Evolutionary conservation across 2,113 vertebrate genomes (phyloP).

Genomic region (Hystrix brachyura): DNA sequence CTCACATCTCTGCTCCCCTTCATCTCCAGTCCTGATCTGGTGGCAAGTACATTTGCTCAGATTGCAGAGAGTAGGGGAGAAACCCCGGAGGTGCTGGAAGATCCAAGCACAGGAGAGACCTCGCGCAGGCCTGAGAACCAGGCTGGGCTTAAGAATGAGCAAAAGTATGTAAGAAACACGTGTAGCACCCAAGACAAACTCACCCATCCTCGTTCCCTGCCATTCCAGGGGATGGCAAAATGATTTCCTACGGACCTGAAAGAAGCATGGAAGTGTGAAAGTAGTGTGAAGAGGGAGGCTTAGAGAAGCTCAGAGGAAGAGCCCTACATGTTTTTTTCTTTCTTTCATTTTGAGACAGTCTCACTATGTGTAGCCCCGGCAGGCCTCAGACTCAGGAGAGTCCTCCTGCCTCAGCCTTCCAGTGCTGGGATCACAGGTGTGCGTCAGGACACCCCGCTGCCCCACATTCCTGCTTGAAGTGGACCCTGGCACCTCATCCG

Average conservation of each 20-base stretch:
- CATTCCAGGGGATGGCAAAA: not conserved
- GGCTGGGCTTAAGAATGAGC: not conserved
- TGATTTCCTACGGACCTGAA: not conserved
- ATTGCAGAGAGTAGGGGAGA: not conserved
- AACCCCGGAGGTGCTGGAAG: not conserved
- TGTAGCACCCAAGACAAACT: not conserved
- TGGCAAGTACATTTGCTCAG: not conserved
- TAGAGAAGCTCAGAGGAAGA: not conserved
- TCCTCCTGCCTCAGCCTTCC: not conserved
- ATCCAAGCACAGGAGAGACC: not conserved
- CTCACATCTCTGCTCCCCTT: not conserved
- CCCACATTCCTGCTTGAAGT: not conserved
- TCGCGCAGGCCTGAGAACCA: not conserved
- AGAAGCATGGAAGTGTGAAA: not conserved
- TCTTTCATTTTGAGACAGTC: not conserved
- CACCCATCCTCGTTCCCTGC: not conserved
- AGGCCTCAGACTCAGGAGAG: not conserved
- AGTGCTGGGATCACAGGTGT: not conserved
- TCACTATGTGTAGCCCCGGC: not conserved
- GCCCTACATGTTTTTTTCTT: not conserved
- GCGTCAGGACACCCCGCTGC: not conserved
- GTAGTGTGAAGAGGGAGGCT: not conserved
- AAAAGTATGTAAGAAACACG: not conserved
- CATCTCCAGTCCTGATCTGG: not conserved
- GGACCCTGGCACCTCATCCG: not conserved